Evolutionary conservation across 2,113 vertebrate species (phyloP).

Genomic region (Scartelaos histophorus): DNA sequence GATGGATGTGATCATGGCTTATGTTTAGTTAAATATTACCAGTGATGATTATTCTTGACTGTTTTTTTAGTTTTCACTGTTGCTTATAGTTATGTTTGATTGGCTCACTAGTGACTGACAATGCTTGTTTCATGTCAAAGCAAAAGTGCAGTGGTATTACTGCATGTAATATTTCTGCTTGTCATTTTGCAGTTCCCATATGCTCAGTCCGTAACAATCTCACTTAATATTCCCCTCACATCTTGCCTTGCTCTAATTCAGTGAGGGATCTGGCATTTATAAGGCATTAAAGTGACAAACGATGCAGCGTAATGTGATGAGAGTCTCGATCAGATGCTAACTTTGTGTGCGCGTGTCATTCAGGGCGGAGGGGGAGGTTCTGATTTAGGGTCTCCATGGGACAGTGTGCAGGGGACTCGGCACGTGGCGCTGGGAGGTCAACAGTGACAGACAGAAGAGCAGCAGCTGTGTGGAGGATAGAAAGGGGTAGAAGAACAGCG

Average conservation of each 20-base stretch:
- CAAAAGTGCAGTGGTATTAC: too few relatives aligned
- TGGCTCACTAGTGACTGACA: neutral
- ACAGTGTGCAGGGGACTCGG: constrained; percentile 41
- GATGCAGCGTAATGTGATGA: constrained; percentile 32
- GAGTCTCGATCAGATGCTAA: constrained; percentile 31
- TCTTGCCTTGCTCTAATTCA: constrained; percentile 29
- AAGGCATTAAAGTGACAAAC: constrained; percentile 57
- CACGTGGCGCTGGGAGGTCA: constrained; percentile 60
- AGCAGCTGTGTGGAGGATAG: constrained; percentile 57
- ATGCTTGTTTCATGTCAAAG: neutral
- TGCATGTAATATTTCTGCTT: neutral
- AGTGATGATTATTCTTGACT: neutral
- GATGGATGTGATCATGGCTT: neutral
- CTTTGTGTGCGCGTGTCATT: constrained; percentile 30
- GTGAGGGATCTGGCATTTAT: constrained; percentile 45
- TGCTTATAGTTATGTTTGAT: neutral
- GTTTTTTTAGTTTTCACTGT: neutral
- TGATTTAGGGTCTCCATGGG: constrained; percentile 65
- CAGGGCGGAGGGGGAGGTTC: constrained; percentile 36
- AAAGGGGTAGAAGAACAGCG: constrained; percentile 10
- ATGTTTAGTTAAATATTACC: neutral
- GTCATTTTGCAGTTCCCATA: neutral
- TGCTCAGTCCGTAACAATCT: neutral
- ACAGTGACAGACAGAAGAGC: constrained; percentile 45
- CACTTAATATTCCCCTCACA: constrained; percentile 26